Conservation (phyloP, 1,140 invertebrate species). For the Nasonia longicornis region DNA sequence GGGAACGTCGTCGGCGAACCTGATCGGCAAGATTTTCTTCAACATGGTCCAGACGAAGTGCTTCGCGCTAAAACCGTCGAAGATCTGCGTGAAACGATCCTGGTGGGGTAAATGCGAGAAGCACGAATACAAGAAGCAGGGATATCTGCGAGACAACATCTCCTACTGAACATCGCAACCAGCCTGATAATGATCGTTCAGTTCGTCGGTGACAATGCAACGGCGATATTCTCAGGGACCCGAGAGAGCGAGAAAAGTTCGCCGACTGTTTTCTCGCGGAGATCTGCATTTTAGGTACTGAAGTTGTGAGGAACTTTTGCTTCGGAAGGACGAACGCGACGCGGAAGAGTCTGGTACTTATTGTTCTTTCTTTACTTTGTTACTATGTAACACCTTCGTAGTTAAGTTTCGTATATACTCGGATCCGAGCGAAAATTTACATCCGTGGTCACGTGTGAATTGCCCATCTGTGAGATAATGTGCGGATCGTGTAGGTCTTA, state of each 20-base stretch:
- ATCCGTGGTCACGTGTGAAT: background rate
- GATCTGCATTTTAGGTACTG: conserved; percentile 18
- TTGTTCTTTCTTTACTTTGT: conserved; percentile 1
- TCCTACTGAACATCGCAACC: conserved; percentile 67
- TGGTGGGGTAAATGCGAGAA: conserved; percentile 85
- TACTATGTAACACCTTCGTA: conserved; percentile 25
- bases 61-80: conserved; percentile 85
- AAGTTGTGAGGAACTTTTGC: background rate
- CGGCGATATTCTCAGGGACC: conserved; percentile 7
- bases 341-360: conserved; percentile 27
- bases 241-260: background rate
- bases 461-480: background rate
- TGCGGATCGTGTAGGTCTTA: background rate
- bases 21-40: conserved; percentile 94
- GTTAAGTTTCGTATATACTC: background rate
- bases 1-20: conserved; percentile 84
- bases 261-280: background rate
- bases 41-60: conserved; percentile 93
- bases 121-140: conserved; percentile 78
- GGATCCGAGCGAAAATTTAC: background rate
- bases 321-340: background rate
- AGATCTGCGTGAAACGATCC: conserved; percentile 75
- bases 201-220: background rate
- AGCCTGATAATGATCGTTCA: background rate
- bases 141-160: conserved; percentile 80